These are phyloP conservation scores for Fratercula arctica DNA, from an alignment of 2,797 vertebrate species.

Conservation along the genomic window DNA sequence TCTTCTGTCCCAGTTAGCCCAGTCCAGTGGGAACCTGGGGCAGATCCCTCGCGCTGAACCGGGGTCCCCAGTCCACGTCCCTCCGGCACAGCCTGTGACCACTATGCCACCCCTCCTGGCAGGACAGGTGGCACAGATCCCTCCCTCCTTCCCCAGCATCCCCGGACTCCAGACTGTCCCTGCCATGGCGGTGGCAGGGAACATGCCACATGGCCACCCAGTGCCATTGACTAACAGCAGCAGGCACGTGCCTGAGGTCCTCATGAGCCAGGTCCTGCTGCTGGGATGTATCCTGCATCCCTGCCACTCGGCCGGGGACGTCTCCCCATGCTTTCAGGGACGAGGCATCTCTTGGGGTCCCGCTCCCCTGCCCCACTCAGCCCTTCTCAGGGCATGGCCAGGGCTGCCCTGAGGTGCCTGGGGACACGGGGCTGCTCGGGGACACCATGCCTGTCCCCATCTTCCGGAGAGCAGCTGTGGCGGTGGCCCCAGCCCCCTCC, in stretches of 20 bases:
- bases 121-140: not conserved
- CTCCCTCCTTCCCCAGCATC: not conserved
- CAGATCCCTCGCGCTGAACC: fast-evolving
- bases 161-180: not conserved
- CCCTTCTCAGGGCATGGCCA: fast-evolving
- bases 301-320: fast-evolving
- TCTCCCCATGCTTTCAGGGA: not conserved
- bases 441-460: not conserved
- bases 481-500: constrained; percentile 59
- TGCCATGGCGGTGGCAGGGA: not conserved
- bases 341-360: not conserved
- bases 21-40: not conserved
- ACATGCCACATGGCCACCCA: fast-evolving
- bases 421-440: not conserved
- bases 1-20: not conserved
- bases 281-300: not conserved
- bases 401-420: not conserved
- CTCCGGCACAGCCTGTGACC: fast-evolving
- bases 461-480: not conserved
- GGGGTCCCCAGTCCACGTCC: not conserved
- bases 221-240: not conserved
- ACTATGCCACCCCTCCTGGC: fast-evolving
- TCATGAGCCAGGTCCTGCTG: not conserved
- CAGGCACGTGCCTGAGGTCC: not conserved
- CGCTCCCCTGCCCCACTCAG: not conserved